Conservation (phyloP, 2,797 vertebrate species). For the Megalops cyprinoides region DNA sequence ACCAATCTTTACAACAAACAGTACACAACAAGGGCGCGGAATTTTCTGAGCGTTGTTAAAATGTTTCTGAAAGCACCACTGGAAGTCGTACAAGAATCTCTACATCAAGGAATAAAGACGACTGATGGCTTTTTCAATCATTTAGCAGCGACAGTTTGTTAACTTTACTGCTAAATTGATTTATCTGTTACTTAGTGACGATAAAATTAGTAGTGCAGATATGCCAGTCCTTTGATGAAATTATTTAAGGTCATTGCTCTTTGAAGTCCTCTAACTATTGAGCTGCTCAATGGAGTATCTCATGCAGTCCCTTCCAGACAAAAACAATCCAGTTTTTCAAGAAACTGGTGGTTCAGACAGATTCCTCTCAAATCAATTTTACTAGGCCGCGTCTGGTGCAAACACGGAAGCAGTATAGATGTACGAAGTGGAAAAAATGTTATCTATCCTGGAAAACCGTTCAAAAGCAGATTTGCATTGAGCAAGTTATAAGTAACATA, state of each 20-base stretch:
- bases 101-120: background rate
- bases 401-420: background rate
- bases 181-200: background rate
- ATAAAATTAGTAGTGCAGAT: constrained; percentile 15
- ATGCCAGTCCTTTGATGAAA: constrained; percentile 15
- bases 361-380: background rate
- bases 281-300: background rate
- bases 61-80: constrained; percentile 10
- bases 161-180: constrained; percentile 14
- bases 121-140: constrained; percentile 1
- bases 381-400: background rate
- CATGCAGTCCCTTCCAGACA: background rate
- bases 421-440: background rate
- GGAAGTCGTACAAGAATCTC: background rate
- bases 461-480: background rate
- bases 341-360: background rate
- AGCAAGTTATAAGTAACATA: background rate
- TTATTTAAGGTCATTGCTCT: constrained; percentile 14
- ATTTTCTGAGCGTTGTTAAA: background rate
- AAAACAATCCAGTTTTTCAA: background rate
- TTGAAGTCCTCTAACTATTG: background rate
- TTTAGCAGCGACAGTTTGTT: constrained; percentile 1
- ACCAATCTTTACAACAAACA: background rate
- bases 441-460: background rate
- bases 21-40: background rate